Evolutionary conservation across 2,113 vertebrate genomes (phyloP), one percentile per base, ranked within the genome.

Genomic region (Syngnathoides biaculeatus): DNA sequence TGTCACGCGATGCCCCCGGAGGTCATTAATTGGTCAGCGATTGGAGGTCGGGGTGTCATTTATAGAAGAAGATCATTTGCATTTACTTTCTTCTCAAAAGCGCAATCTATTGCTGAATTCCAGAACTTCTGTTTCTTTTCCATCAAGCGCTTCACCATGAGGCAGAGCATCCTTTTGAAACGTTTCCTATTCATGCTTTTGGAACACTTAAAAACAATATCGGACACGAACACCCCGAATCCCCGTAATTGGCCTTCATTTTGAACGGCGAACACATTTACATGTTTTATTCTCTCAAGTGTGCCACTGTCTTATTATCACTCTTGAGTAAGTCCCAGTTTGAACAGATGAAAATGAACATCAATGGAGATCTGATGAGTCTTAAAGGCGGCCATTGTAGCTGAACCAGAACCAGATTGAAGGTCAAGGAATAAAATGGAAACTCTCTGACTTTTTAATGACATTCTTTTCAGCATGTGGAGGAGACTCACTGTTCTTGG

Each of bases 21-120:
- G 86, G 84, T 89, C 90, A 89, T 90, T 90, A 90, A 89, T 88
- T 90, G 89, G 89, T 90, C 87, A 89, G 81, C 83, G 83, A 87
- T 87, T 84, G 86, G 86, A 87, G 78, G 86, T 65, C 82, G 86
- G 86, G 80, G 60, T 81, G 85, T 84, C 85, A 84, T 86, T 87
- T 88, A 84, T 80, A 74, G 72, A 35, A 35, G 80, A 69, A 82
- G 74, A 73, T 87, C 45, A 88, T 90, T 88, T 89, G 87, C 89
- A 88, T 90, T 74, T 67, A 71, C 72, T 74, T 76, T 70, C 62
- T 64, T 65, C 62, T 75, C 61, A 67, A 71, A 78, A 84, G 69
- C 63, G 80, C 72, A 86, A 75, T 76, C 73, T 79, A n/a, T 69
- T 87, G 79, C 69, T 77, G 60, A 82, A 79, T n/a, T 9, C 58